Base-by-base conservation (phyloP, 2,113 vertebrate species). In the Amazona guildingii region DNA sequence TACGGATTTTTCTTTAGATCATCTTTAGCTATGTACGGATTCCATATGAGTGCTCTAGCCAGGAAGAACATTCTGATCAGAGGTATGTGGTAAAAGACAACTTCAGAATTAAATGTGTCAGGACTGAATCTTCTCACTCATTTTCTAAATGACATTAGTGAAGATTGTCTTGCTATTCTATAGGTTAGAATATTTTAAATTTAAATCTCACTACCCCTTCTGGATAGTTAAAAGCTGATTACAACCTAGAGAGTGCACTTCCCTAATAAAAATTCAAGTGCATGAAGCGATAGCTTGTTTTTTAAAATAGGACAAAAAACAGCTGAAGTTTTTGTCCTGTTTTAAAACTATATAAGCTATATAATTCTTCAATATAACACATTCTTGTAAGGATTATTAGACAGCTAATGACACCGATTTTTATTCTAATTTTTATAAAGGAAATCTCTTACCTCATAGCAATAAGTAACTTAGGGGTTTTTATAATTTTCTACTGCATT, bases 361-460 rank as follows among this genome's bases (percentile, higher is more conserved):
- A 31, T 39, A 73, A 48, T 39, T 88, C 28, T 92, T 81, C 9
- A 88, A 74, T 81, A 77, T 18, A 37, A 48, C 17, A 23, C 6
- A 18, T 54, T 74, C 9, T 33, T 83, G 4, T 48, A 61, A 83
- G 3, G 17, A 55, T 70, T 52, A 0, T 0, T 31, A 48, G 24
- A n/a, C 9, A 59, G 23, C 9, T n/a, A 46, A 55, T 49, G 39
- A 39, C 28, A 35, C 5, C 29, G 18, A 52, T 52, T 13, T 72
- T 68, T 28, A 69, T 16, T 41, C 20, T 57, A 66, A n/a, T 55
- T 70, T 91, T 92, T 11, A 35, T 67, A 72, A 82, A 78, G 6
- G 15, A 83, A 83, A 86, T 54, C 2, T 82, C 17, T 76, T 68
- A 11, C 6, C 12, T 82, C 6, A 39, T 3, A 77, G 4, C 4